Conservation (phyloP, 2,888 invertebrate genomes). For the Conus canariensis region DNA sequence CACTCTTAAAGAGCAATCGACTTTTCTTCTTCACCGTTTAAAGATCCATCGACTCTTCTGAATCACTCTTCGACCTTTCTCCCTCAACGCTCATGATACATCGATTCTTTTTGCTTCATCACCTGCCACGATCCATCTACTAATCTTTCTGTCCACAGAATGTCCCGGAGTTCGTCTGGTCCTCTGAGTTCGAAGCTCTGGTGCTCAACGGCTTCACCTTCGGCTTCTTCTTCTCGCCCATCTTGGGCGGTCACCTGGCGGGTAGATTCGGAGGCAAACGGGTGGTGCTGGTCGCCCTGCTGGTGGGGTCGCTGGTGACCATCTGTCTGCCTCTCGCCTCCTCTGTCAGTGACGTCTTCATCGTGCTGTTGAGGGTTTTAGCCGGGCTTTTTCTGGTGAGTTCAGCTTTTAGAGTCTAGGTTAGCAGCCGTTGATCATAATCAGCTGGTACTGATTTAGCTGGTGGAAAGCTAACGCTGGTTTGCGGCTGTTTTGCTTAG, state of each 20-base stretch:
- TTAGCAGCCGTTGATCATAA: background rate
- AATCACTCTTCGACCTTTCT: no score
- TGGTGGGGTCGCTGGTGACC: constrained; percentile 89
- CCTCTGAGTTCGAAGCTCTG: constrained; percentile 65
- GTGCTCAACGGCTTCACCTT: constrained; percentile 73
- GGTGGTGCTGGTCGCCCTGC: constrained; percentile 88
- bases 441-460: background rate
- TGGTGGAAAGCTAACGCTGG: background rate
- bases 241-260: constrained; percentile 81
- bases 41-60: no score
- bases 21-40: no score
- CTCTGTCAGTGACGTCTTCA: constrained; percentile 84
- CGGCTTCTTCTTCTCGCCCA: constrained; percentile 72
- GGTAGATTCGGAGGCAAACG: constrained; percentile 93
- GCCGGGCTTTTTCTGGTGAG: constrained; percentile 90
- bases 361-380: constrained; percentile 86
- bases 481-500: no score
- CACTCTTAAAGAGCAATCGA: no score
- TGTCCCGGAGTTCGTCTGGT: constrained; percentile 68
- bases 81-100: no score
- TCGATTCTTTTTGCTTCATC: background rate
- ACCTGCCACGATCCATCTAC: background rate
- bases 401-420: background rate
- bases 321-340: constrained; percentile 88
- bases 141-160: constrained; percentile 27